These are phyloP conservation scores for Galemys pyrenaicus DNA, from an alignment of 2,113 vertebrate species.

Conservation along the genomic window DNA sequence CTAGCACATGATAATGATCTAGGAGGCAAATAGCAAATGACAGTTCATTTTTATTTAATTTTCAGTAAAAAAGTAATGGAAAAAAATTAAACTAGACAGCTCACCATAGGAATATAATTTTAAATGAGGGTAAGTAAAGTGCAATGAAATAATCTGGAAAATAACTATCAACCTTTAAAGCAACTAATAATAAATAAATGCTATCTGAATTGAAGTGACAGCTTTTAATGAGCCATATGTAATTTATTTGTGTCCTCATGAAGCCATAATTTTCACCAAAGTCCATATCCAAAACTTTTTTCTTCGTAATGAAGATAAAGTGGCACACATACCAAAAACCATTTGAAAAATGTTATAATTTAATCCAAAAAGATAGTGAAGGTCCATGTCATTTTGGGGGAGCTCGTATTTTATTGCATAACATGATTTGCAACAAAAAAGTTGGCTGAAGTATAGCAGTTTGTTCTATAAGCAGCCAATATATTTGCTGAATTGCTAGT, in stretches of 20 bases:
- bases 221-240: slow-evolving; percentile 85
- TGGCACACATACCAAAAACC: slow-evolving; percentile 83
- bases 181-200: slow-evolving; percentile 65
- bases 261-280: slow-evolving; percentile 81
- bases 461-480: slow-evolving; percentile 76
- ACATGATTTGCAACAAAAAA: slow-evolving; percentile 77
- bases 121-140: slow-evolving; percentile 67
- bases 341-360: slow-evolving; percentile 81
- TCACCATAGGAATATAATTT: slow-evolving; percentile 60
- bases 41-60: slow-evolving; percentile 25
- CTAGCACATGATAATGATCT: neutral
- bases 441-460: slow-evolving; percentile 71
- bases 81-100: slow-evolving; percentile 45
- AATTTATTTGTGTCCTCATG: slow-evolving; percentile 84
- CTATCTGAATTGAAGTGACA: slow-evolving; percentile 82
- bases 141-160: slow-evolving; percentile 68
- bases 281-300: slow-evolving; percentile 78
- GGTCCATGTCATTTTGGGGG: slow-evolving; percentile 79
- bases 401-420: slow-evolving; percentile 78
- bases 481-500: slow-evolving; percentile 72
- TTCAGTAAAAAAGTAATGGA: slow-evolving; percentile 47
- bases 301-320: slow-evolving; percentile 87
- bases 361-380: slow-evolving; percentile 84
- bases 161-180: slow-evolving; percentile 61
- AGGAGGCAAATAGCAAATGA: neutral